phyloP scores from a whole-genome alignment of 2,797 vertebrate species.

The Triplophysa bombifrons region DNA sequence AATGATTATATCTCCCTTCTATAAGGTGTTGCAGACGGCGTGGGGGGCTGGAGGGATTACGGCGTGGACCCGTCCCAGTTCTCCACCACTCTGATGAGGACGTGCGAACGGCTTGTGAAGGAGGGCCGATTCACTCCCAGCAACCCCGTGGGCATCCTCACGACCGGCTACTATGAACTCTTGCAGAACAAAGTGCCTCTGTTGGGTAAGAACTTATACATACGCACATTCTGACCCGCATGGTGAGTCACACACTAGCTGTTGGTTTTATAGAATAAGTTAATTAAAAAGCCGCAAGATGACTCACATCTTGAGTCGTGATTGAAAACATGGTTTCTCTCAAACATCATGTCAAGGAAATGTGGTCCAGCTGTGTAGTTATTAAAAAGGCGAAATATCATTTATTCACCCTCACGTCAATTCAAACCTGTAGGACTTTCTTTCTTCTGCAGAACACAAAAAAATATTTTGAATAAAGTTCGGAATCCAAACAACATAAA shows the following conservation, averaged over 20 bases:
- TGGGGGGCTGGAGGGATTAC: constrained; percentile 99
- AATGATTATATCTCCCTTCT: background rate
- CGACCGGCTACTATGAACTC: constrained; percentile 93
- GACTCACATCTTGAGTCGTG: constrained; percentile 24
- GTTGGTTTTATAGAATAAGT: background rate
- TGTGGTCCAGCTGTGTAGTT: background rate
- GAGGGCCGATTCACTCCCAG: constrained; percentile 94
- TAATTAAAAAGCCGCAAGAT: constrained; percentile 24
- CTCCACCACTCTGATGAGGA: constrained; percentile 95
- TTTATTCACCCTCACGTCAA: background rate
- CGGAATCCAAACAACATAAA: too few relatives aligned
- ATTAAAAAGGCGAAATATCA: background rate
- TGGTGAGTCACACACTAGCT: constrained; percentile 1
- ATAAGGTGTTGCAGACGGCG: constrained; percentile 94
- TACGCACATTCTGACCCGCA: constrained; percentile 1
- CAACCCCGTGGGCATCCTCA: constrained; percentile 94
- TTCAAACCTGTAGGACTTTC: too few relatives aligned
- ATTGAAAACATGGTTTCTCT: background rate
- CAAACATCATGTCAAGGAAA: background rate
- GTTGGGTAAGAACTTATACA: constrained; percentile 82
- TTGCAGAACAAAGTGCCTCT: constrained; percentile 98
- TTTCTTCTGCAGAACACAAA: too few relatives aligned
- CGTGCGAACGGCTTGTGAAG: constrained; percentile 95
- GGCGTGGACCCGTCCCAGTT: constrained; percentile 98
- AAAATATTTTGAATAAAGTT: too few relatives aligned